Percentiles rank a stretch among this genome's conserved stretches.
Evolutionary conservation across 2,113 vertebrate species (phyloP).

Genomic region (Aldabrachelys gigantea): DNA sequence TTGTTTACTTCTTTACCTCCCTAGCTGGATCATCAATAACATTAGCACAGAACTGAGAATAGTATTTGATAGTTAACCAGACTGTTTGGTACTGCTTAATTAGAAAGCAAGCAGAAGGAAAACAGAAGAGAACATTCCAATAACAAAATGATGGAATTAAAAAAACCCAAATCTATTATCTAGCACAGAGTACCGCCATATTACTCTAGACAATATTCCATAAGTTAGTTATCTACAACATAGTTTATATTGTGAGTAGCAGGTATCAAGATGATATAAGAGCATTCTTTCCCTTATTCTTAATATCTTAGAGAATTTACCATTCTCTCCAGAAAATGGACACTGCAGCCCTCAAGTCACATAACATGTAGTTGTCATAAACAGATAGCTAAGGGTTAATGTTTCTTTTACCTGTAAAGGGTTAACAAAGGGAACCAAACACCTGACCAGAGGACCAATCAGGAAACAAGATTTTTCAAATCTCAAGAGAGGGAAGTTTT

Average conservation of each 20-base stretch:
- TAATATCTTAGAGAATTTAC: neutral
- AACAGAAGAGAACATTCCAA: neutral
- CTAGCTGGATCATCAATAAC: neutral
- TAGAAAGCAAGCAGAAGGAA: neutral
- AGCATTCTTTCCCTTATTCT: constrained; percentile 29
- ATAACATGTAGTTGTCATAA: neutral
- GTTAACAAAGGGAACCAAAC: no score
- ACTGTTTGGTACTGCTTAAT: neutral
- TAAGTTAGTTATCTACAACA: constrained; percentile 21
- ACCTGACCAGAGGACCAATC: no score
- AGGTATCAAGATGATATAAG: constrained; percentile 1
- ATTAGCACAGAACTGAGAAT: neutral
- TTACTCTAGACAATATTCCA: neutral
- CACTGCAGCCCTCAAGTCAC: neutral
- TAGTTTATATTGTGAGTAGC: constrained; percentile 23
- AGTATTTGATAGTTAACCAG: neutral
- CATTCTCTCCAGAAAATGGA: neutral
- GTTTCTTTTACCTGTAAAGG: no score
- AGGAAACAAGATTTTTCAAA: no score
- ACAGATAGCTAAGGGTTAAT: no score
- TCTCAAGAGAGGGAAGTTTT: no score
- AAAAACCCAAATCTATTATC: constrained; percentile 9
- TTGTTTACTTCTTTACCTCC: neutral
- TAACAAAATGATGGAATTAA: neutral
- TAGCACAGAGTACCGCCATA: neutral